Evolutionary conservation across 2,888 invertebrate species (phyloP).

Genomic region (Caenorhabditis zanzibari): DNA sequence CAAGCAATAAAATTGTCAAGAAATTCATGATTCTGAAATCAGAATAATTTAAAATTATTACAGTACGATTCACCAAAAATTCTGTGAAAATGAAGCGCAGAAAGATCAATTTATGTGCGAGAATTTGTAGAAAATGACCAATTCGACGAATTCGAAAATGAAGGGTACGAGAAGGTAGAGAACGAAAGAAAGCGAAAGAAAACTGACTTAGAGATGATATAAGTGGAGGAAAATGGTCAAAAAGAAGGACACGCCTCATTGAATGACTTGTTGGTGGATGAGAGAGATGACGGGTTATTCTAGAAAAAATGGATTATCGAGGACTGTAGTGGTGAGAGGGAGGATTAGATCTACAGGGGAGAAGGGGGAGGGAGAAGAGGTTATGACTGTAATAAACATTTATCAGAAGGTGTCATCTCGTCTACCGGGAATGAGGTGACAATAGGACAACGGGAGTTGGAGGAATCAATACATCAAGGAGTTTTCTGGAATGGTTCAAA

Average conservation of each 20-base stretch:
- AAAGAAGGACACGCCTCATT: constrained; percentile 55
- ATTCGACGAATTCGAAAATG: constrained; percentile 54
- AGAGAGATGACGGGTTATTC: constrained; percentile 15
- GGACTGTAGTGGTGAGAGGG: neutral
- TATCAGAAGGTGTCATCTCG: constrained; percentile 12
- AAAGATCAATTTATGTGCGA: constrained; percentile 31
- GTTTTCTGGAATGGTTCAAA: neutral
- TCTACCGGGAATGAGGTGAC: constrained; percentile 1
- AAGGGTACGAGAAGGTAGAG: constrained; percentile 4
- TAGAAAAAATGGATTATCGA: constrained; percentile 29
- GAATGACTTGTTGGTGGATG: constrained; percentile 30
- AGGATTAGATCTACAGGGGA: constrained; percentile 13
- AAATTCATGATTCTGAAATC: constrained; percentile 36
- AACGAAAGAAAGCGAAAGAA: constrained; percentile 38
- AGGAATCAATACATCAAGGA: neutral
- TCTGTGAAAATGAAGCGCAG: constrained; percentile 22
- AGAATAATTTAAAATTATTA: constrained; percentile 3
- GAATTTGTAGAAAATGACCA: constrained; percentile 13
- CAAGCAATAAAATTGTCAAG: constrained; percentile 30
- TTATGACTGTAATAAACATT: constrained; percentile 11
- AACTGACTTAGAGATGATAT: constrained; percentile 16
- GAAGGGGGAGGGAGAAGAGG: neutral
- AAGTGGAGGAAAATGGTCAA: constrained; percentile 36
- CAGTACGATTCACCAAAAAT: neutral
- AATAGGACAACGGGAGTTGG: neutral